Evolutionary conservation across 2,888 invertebrate species (phyloP), one percentile per base, ranked within the genome.

Genomic region (Chorisops tibialis): DNA sequence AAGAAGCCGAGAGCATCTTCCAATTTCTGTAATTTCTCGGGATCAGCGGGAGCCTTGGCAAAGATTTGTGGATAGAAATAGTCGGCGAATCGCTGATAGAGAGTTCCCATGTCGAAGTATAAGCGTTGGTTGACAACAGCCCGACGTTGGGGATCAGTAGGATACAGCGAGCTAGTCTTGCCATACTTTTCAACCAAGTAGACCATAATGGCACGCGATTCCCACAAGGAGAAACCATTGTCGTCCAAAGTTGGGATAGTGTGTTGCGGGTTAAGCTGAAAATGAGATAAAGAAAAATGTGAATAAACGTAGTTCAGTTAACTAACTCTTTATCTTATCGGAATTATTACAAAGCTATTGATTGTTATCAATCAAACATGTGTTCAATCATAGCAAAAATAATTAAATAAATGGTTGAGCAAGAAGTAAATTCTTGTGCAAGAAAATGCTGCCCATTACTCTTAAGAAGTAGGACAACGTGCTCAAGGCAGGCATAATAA

Each of bases 181-280:
- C 86, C 90, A 74, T 93, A 93, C 72, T 89, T 87, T 77, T 87
- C 87, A 35, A 83, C 88, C 72, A 94, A 81, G 77, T 94, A 94
- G 1, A 84, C 81, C 75, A 87, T 83, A 73, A 93, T 93, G 66
- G 91, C 88, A 47, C 92, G 88, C 51, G 93, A 93, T 79, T 95
- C 94, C 84, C 88, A 89, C 63, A 95, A 76, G 7, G 83, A 78
- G 72, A 92, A 87, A 0, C 90, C 93, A 70, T 89, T 86, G 78
- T 94, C 94, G 65, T 88, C 86, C 61, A 94, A 76, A 0, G 91
- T 91, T 7, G 94, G 94, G 64, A 94, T 83, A 38, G 87, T 86
- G 75, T 93, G 93, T 78, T 92, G 91, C 0, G 91, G 91, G 75
- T 91, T 92, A 45, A 91, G 76, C 89, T 90, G 45, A 7, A 64